phyloP scores from a whole-genome alignment of 2,113 vertebrate species.

The Acanthisitta chloris region DNA sequence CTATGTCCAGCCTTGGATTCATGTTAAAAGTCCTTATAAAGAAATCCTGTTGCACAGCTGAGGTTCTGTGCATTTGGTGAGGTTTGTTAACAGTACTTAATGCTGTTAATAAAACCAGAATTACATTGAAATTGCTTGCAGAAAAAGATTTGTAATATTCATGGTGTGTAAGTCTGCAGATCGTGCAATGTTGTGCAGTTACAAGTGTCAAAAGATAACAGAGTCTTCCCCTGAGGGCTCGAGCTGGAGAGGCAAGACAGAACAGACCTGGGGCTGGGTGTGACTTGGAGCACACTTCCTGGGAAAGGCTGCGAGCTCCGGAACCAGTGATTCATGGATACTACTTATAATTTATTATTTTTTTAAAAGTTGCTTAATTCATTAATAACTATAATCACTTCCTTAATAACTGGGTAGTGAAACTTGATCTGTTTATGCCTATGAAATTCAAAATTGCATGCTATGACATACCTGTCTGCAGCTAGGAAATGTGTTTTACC shows the following conservation, averaged over 20 bases:
- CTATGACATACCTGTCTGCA: not conserved
- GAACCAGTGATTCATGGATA: not conserved
- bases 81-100: not conserved
- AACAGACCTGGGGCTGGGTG: not conserved
- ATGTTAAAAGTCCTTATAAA: not conserved
- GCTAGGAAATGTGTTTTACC: not conserved
- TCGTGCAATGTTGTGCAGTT: not conserved
- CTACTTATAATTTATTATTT: not conserved
- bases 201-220: not conserved
- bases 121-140: not conserved
- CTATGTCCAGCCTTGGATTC: not conserved
- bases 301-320: slow-evolving; percentile 2
- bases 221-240: not conserved
- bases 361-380: not conserved
- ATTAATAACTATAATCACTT: not conserved
- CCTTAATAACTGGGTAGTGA: not conserved
- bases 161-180: not conserved
- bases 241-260: not conserved
- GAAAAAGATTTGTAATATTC: not conserved
- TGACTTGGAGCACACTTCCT: not conserved
- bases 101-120: not conserved
- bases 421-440: slow-evolving; percentile 3
- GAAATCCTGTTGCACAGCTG: not conserved
- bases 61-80: not conserved
- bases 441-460: not conserved